These are phyloP conservation scores for Allolobophora icterica DNA, from an alignment of 2,888 invertebrate genomes.

Conservation along the genomic window DNA sequence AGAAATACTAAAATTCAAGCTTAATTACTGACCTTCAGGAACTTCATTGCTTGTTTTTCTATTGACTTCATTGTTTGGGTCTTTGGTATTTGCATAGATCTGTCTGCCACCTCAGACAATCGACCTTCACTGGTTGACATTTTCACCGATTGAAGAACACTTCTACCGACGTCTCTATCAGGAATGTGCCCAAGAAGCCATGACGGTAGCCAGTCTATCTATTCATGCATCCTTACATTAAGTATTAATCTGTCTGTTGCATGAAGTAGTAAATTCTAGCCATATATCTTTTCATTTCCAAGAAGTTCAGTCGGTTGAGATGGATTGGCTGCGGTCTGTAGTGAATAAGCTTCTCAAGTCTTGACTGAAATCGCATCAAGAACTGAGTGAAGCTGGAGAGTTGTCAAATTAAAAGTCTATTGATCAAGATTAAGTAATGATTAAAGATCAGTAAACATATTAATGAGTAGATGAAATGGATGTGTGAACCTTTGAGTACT, in stretches of 20 bases:
- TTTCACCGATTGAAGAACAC: slow-evolving; percentile 77
- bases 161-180: slow-evolving; percentile 70
- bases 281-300: not conserved
- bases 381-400: not conserved
- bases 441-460: not conserved
- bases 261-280: not conserved
- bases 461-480: too few relatives aligned
- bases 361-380: not conserved
- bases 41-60: not conserved
- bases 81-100: slow-evolving; percentile 51
- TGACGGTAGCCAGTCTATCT: slow-evolving; percentile 49
- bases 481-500: too few relatives aligned
- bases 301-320: too few relatives aligned
- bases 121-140: slow-evolving; percentile 71
- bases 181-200: slow-evolving; percentile 55
- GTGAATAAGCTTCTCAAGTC: not conserved
- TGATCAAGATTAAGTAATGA: not conserved
- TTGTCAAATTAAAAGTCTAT: not conserved
- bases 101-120: slow-evolving; percentile 74
- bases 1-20: not conserved
- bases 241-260: not conserved
- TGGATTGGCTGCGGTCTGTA: not conserved
- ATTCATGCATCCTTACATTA: not conserved
- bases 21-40: not conserved
- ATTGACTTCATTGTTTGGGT: not conserved